Percentiles rank a stretch among this genome's conserved stretches.
phyloP scores from a whole-genome alignment of 2,113 vertebrate genomes.

The Bothrops jararaca region DNA sequence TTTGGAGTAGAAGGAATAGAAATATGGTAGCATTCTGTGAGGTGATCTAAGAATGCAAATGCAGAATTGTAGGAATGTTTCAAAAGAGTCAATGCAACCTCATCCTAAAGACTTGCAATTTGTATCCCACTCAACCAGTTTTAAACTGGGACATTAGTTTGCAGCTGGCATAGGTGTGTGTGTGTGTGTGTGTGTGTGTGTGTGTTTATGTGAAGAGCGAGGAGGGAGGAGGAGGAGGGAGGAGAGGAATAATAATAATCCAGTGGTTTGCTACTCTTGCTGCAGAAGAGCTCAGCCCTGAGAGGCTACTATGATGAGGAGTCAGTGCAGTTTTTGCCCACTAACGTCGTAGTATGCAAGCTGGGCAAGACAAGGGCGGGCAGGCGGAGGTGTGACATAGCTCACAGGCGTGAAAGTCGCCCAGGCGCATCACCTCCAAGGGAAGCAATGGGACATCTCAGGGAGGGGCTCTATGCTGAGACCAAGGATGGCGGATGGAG shows the following conservation, averaged over 20 bases:
- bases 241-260: neutral
- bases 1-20: neutral
- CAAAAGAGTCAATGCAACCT: neutral
- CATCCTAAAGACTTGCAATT: neutral
- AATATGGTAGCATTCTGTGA: neutral
- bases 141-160: neutral
- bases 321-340: neutral
- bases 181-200: neutral
- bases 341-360: neutral
- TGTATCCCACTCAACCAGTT: neutral
- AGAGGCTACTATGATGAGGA: neutral
- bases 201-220: too few species aligned
- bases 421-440: neutral
- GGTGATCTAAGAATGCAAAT: neutral
- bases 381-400: neutral
- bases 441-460: neutral
- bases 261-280: neutral
- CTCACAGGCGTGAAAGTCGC: neutral
- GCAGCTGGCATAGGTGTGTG: neutral
- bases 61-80: neutral
- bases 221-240: neutral
- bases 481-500: neutral
- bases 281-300: neutral
- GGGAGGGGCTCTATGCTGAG: neutral
- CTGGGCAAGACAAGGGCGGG: neutral